These are phyloP conservation scores for Pangasius macronema DNA, from an alignment of 2,797 vertebrate species.

Conservation along the genomic window DNA sequence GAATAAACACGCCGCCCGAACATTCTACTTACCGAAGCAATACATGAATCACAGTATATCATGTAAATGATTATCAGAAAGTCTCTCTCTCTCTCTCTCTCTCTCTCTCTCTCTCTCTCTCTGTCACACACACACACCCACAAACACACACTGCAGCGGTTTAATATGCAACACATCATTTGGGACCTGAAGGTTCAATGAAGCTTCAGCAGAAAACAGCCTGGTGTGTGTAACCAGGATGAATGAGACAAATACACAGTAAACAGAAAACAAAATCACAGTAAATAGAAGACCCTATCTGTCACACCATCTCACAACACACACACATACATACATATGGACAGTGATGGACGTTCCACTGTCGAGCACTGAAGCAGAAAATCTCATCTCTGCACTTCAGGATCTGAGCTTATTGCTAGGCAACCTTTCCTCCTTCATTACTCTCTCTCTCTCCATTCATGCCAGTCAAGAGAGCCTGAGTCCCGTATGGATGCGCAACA, in stretches of 20 bases:
- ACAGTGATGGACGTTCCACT: conserved; percentile 29
- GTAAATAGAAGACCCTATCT: conserved; percentile 14
- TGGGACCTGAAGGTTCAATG: background rate
- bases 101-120: background rate
- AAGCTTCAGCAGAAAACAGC: conserved; percentile 1
- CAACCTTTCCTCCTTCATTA: conserved; percentile 40
- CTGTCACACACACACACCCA: background rate
- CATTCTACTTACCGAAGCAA: background rate
- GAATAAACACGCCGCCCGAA: background rate
- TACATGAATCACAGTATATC: conserved; percentile 2
- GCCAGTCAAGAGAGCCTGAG: conserved; percentile 22
- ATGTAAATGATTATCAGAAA: conserved; percentile 9
- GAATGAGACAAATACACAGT: background rate
- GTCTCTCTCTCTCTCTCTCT: background rate
- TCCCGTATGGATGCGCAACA: conserved; percentile 41
- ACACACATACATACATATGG: conserved; percentile 3
- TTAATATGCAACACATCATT: conserved; percentile 28
- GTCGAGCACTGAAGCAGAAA: conserved; percentile 44
- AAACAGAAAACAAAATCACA: background rate
- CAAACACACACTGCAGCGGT: conserved; percentile 16
- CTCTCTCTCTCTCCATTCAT: conserved; percentile 34
- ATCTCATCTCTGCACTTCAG: conserved; percentile 43
- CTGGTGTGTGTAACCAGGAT: background rate
- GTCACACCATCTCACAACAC: conserved; percentile 6
- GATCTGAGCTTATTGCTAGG: conserved; percentile 52